A percentile compares a stretch with the other conserved stretches of the same genome.
Conservation (phyloP, 2,888 invertebrate species). For the Cryptocephalus moraei region DNA sequence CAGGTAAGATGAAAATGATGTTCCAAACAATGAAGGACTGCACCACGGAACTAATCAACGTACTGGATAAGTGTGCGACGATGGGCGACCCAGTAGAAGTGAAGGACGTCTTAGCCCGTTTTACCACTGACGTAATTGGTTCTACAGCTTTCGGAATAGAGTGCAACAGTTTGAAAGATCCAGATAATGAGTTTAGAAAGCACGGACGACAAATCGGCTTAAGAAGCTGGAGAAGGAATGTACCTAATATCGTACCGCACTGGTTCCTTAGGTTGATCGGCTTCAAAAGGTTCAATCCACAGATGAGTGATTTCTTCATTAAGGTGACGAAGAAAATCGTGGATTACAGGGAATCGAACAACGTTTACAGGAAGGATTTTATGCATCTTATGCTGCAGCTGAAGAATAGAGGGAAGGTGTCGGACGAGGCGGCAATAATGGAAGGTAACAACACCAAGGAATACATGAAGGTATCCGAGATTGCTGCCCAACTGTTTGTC, state of each 20-base stretch:
- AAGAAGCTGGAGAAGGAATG: too few species aligned
- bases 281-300: too few species aligned
- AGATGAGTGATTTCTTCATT: too few species aligned
- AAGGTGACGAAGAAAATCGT: not conserved
- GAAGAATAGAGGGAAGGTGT: not conserved
- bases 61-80: slow-evolving; percentile 7
- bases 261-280: too few species aligned
- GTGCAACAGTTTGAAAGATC: slow-evolving; percentile 43
- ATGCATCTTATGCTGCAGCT: not conserved
- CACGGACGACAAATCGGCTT: slow-evolving; percentile 16
- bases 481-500: slow-evolving; percentile 13
- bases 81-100: slow-evolving; percentile 13
- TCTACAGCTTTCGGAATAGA: slow-evolving; percentile 48
- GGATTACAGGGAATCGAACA: not conserved
- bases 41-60: slow-evolving; percentile 15
- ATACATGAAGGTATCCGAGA: not conserved
- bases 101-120: slow-evolving; percentile 42
- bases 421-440: not conserved
- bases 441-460: not conserved
- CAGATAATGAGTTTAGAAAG: slow-evolving; percentile 38
- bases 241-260: too few species aligned
- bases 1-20: slow-evolving; percentile 57
- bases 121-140: slow-evolving; percentile 48
- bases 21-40: slow-evolving; percentile 48
- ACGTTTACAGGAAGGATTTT: not conserved